Conservation (phyloP, 2,113 vertebrate species). For the Mustelus asterias region DNA sequence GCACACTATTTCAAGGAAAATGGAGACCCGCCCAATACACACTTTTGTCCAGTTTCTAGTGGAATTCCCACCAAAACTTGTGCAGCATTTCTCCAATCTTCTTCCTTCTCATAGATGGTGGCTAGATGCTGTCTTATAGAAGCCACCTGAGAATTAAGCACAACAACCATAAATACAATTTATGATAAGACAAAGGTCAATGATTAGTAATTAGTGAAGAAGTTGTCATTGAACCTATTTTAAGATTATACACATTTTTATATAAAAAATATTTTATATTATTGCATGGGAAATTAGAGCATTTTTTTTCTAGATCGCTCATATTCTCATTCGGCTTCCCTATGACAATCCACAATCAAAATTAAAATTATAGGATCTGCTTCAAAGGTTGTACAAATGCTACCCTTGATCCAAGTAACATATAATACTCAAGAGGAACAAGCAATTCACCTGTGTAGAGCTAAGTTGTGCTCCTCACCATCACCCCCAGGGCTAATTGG, state of each 20-base stretch:
- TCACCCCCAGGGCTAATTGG: neutral
- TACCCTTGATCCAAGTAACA: neutral
- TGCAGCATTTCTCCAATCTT: constrained; percentile 96
- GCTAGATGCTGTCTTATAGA: constrained; percentile 96
- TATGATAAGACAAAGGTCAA: neutral
- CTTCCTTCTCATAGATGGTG: constrained; percentile 97
- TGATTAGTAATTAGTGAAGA: neutral
- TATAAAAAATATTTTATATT: neutral
- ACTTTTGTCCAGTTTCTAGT: constrained; percentile 95
- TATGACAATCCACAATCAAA: neutral
- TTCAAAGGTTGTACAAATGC: neutral
- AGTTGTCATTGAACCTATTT: neutral
- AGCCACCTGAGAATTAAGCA: constrained; percentile 67
- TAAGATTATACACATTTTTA: neutral
- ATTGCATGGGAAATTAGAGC: neutral
- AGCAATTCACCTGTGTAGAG: neutral
- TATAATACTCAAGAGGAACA: neutral
- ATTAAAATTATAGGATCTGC: neutral
- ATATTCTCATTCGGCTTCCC: neutral
- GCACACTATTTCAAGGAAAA: neutral
- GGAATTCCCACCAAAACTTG: constrained; percentile 97
- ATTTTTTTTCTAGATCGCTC: neutral
- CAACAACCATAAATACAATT: neutral
- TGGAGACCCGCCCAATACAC: constrained; percentile 36
- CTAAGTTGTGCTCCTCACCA: neutral